These are phyloP conservation scores for Prinia subflava DNA, from an alignment of 2,113 vertebrate genomes.

Conservation along the genomic window DNA sequence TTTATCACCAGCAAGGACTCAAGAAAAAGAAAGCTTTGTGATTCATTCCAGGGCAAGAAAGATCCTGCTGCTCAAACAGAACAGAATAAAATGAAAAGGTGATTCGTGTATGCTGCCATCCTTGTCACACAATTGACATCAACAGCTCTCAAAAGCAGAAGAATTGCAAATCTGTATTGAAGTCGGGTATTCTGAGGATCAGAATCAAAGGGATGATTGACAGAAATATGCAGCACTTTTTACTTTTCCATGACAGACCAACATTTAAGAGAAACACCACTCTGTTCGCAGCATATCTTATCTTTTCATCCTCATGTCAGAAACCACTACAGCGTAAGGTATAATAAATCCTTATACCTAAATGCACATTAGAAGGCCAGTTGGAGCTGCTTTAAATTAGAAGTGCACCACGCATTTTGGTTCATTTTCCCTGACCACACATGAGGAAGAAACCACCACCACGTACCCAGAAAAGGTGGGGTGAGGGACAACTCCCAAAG, in stretches of 20 bases:
- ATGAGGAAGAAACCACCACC: neutral
- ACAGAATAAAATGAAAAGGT: neutral
- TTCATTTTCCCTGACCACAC: neutral
- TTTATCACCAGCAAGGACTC: neutral
- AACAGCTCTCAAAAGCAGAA: neutral
- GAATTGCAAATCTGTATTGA: neutral
- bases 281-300: neutral
- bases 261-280: neutral
- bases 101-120: neutral
- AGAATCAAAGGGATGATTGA: neutral
- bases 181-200: neutral
- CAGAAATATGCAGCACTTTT: neutral
- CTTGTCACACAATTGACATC: neutral
- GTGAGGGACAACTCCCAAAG: neutral
- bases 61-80: neutral
- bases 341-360: neutral
- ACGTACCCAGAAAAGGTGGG: fast-evolving
- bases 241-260: neutral
- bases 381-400: neutral
- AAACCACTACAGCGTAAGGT: neutral
- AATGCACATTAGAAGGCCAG: neutral
- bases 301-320: neutral
- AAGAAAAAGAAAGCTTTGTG: neutral
- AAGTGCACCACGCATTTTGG: fast-evolving
- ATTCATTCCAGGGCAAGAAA: neutral